Percentiles rank a stretch among this genome's conserved stretches.
These are phyloP conservation scores for Phasia obesa DNA, from an alignment of 2,888 invertebrate species.

Conservation along the genomic window DNA sequence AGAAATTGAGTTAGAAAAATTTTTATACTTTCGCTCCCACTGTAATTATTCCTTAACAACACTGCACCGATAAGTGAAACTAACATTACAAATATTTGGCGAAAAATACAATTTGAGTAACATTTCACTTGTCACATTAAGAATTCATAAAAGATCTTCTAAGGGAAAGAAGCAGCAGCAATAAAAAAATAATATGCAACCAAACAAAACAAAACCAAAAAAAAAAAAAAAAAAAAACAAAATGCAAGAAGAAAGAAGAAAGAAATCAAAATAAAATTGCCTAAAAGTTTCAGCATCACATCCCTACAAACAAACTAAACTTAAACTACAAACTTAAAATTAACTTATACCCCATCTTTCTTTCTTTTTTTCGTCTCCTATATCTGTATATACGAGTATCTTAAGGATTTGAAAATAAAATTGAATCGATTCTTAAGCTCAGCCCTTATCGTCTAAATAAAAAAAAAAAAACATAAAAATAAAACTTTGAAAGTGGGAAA, in stretches of 20 bases:
- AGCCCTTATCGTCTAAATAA: constrained; percentile 7
- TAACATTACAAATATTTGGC: constrained; percentile 39
- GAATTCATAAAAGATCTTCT: constrained; percentile 79
- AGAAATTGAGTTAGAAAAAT: too few relatives aligned
- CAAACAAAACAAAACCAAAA: neutral
- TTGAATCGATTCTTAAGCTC: constrained; percentile 57
- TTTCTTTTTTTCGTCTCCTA: neutral
- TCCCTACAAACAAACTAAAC: neutral
- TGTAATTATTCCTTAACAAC: constrained; percentile 1
- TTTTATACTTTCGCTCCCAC: constrained; percentile 4
- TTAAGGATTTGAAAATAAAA: constrained; percentile 55
- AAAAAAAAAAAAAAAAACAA: neutral
- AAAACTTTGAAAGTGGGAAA: constrained; percentile 6
- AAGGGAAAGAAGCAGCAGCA: constrained; percentile 55
- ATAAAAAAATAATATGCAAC: constrained; percentile 66
- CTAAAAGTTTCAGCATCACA: constrained; percentile 23
- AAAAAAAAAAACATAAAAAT: too few relatives aligned
- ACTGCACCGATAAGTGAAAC: neutral
- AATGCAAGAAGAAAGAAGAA: neutral
- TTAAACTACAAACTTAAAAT: constrained; percentile 18
- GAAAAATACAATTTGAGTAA: constrained; percentile 68
- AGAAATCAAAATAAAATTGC: constrained; percentile 20
- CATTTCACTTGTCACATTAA: constrained; percentile 79
- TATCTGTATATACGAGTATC: neutral
- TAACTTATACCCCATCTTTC: constrained; percentile 18